Evolutionary conservation across 1,140 invertebrate species (phyloP), one percentile per base, ranked within the genome.

Genomic region (Drosophila triauraria): DNA sequence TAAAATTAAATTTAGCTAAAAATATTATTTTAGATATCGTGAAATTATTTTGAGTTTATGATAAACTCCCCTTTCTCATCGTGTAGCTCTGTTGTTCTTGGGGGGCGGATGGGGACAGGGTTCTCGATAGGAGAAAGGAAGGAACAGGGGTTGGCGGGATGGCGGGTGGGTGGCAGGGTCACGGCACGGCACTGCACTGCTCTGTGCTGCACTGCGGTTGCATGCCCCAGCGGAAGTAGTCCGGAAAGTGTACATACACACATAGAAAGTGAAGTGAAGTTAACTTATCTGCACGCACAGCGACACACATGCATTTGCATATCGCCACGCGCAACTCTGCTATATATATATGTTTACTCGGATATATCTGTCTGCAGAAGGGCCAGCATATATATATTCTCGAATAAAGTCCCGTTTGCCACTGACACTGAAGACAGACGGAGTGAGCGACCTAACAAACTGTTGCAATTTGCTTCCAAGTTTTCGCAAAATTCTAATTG

Each of bases 401-500:
- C 42, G 44, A 27, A 50, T 47, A 44, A 44, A 51, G 35, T 69
- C 17, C 69, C 47, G 54, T 71, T 56, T 79, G 68, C 76, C 76
- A 74, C 67, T 69, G 75, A 70, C 77, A 79, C 77, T 79, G 76
- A 67, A 32, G 42, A 51, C 44, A 40, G n/a, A 38, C 20, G 25
- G 30, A 27, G 42, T 40, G 53, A 30, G 30, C 43, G 54, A 57
- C 62, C 75, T 71, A 71, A 71, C 69, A 72, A 78, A 78, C 64
- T 78, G 75, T 71, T 78, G 75, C 75, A 61, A 78, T 69, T 78
- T 78, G 51, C 54, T 78, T 70, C 61, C 53, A 78, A 78, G 75
- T 78, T 68, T 78, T 78, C 75, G 74, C 70, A 71, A 71, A 79
- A 79, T 79, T 78, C 65, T 78, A 79, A 79, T 78, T 79, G 76